Base-by-base conservation (phyloP, 2,113 vertebrate genomes). In the Trichechus manatus region DNA sequence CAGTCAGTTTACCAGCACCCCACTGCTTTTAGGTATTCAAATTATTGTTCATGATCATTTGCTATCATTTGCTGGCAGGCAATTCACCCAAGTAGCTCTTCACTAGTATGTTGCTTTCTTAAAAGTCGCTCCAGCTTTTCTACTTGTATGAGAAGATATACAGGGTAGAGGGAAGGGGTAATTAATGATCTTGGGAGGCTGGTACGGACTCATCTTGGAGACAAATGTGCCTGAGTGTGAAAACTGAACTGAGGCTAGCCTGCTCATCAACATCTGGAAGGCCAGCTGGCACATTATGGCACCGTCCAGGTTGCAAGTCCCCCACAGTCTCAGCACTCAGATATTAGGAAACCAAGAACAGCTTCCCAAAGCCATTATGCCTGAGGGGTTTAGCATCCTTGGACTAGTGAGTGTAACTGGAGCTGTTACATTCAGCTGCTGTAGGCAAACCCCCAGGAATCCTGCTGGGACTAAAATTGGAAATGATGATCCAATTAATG, bases 401-500 rank as follows among this genome's bases (percentile, higher is more conserved):
- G 13, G 31, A 47, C 66, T 80, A 97, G 36, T 74, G 91, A 36
- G 79, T 97, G 2, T 84, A 64, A 77, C 92, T 91, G 78, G 47
- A 97, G 89, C 77, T 95, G 90, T 66, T 92, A 93, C 81, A 72
- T 97, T 95, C 82, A 94, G 53, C 50, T 95, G 53, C 36, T 39
- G 6, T 83, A 79, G 63, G 50, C 31, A 63, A 91, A 95, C 27
- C 72, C 93, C 36, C 78, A 96, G 56, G 68, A 96, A 97, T 92
- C 78, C 72, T 97, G 97, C 42, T 15, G 33, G 80, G 94, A 97
- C 86, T 94, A 93, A 97, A 96, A 96, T 97, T 87, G 93, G 96
- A 97, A 97, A 95, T 87, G 39, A 97, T 96, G 92, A 95, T 95
- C 94, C 89, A 93, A 91, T 96, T 98, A 97, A 83, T 95, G 80